Conservation (phyloP, 2,113 vertebrate genomes). For the Gavialis gangeticus region DNA sequence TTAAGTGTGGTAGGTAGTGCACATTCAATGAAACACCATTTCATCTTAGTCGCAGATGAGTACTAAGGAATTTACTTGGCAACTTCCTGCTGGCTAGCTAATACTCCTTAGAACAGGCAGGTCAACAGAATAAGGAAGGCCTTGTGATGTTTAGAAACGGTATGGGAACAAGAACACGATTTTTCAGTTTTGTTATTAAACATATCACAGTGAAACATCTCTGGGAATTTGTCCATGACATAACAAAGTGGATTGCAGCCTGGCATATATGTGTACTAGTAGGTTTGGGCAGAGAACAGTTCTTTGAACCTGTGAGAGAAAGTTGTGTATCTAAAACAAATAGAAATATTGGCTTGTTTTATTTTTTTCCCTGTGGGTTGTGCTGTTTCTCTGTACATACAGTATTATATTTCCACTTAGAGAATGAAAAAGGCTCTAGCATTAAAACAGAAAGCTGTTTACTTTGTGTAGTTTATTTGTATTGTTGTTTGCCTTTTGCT, state of each 20-base stretch:
- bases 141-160: background rate
- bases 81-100: background rate
- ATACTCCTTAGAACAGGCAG: background rate
- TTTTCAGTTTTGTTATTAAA: background rate
- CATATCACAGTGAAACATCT: background rate
- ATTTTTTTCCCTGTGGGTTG: background rate
- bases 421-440: background rate
- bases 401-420: background rate
- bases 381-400: background rate
- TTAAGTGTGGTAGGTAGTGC: background rate
- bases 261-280: background rate
- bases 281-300: background rate
- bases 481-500: background rate
- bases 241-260: background rate
- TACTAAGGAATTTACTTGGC: background rate
- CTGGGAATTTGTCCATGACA: background rate
- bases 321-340: background rate
- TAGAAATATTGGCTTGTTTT: fast-evolving
- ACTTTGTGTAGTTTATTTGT: background rate
- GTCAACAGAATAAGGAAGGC: background rate
- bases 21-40: background rate
- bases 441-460: background rate
- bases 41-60: background rate
- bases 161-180: background rate
- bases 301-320: background rate